Percentiles rank a stretch among this genome's conserved stretches.
Evolutionary conservation across 2,797 vertebrate species (phyloP).

Genomic region (Pelochelys cantorii): DNA sequence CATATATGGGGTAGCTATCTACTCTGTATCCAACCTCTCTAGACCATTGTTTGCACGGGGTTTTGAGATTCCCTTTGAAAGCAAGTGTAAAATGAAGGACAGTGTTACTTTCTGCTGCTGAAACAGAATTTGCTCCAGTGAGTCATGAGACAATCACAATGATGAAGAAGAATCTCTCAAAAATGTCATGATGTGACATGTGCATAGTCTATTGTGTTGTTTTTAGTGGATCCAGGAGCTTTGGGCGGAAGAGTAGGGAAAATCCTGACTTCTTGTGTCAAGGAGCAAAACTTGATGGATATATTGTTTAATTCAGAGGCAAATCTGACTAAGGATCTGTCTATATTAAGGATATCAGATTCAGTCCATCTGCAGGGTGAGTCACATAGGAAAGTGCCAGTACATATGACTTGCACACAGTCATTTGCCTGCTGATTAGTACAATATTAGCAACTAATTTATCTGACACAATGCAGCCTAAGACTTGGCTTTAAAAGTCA

Average conservation of each 20-base stretch:
- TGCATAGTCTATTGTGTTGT: neutral
- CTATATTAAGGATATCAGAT: constrained; percentile 17
- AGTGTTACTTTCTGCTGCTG: neutral
- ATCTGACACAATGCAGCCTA: neutral
- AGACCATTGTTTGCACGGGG: neutral
- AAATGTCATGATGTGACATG: neutral
- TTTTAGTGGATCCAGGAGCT: neutral
- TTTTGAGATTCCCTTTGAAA: neutral
- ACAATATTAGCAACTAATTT: constrained; percentile 21
- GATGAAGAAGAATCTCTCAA: accelerated
- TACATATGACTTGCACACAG: neutral
- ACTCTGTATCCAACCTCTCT: neutral
- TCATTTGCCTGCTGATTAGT: constrained; percentile 18
- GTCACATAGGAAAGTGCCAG: constrained; percentile 29
- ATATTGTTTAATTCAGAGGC: neutral
- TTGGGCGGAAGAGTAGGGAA: neutral
- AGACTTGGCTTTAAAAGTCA: constrained; percentile 11
- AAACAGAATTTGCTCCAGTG: neutral
- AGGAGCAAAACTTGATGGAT: accelerated
- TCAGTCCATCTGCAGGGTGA: constrained; percentile 32
- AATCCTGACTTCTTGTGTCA: neutral
- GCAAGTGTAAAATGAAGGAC: neutral
- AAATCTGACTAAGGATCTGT: neutral
- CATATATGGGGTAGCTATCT: neutral
- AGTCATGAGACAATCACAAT: accelerated